Evolutionary conservation across 2,888 invertebrate species (phyloP), one percentile per base, ranked within the genome.

Genomic region (Aphodius granarius): DNA sequence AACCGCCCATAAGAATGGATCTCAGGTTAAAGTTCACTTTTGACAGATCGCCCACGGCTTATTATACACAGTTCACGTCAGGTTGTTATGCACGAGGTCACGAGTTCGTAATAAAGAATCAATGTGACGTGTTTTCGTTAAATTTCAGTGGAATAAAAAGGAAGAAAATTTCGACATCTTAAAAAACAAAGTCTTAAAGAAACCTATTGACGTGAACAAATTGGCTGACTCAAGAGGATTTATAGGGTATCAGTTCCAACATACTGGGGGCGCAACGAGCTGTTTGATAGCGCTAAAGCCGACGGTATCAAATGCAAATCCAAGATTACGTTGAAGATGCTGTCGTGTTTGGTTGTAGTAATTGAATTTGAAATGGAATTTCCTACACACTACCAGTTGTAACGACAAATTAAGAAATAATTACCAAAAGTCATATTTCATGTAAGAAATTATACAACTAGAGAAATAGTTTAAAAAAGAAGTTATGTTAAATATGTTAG

Each of bases 1-100:
- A 75, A 74, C 72, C 21, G 73, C 22, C 76, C 71, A 77, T 71
- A 75, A 43, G 2, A 6, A 75, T 43, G 13, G 73, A 74, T 18
- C 62, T 22, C 71, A 70, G 77, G 76, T 78, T 70, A 73, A 65
- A 78, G 77, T 74, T 72, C 74, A 70, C 23, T 63, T 77, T 81
- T 81, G 81, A 81, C 81, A 78, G 78, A 81, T 81, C 79, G 80
- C 80, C 79, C 73, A 74, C 78, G 77, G 78, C 78, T 13, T 43
- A 43, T 3, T 43, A 43, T 43, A 13, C 43, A 43, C 13, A 43
- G 43, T 43, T 43, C 13, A 43, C 43, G 43, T 43, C 43, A 43
- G 1, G 43, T 43, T 43, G 43, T 43, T 43, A 43, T 2, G 13
- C 43, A 43, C 43, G 3, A 43, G 43, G 43, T 43, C 43, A 3